Evolutionary conservation across 2,113 vertebrate genomes (phyloP).

Genomic region (Peucedramus taeniatus): DNA sequence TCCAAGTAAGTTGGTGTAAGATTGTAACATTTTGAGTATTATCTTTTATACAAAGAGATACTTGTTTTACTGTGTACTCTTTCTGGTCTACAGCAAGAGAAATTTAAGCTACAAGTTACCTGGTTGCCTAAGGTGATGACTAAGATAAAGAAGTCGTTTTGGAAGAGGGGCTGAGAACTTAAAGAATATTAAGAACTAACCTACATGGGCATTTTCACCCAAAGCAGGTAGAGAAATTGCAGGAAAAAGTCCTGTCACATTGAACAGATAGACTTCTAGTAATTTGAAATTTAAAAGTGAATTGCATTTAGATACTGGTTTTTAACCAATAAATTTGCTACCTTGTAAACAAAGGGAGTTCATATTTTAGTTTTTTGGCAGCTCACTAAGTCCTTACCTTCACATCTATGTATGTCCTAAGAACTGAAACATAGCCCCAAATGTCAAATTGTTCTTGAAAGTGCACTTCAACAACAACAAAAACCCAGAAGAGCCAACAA

Average conservation of each 20-base stretch:
- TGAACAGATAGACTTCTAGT: not conserved
- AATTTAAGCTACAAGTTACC: not conserved
- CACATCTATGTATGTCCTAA: not conserved
- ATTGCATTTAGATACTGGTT: not conserved
- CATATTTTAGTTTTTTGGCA: not conserved
- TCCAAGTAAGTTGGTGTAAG: not conserved
- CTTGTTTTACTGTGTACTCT: not conserved
- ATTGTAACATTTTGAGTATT: not conserved
- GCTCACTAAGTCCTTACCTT: not conserved
- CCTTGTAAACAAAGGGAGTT: not conserved
- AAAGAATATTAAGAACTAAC: not conserved
- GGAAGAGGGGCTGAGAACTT: not conserved
- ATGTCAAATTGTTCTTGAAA: not conserved
- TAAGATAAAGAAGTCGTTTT: not conserved
- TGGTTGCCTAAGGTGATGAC: not conserved
- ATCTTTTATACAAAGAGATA: not conserved
- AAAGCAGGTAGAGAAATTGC: not conserved
- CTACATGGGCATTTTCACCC: not conserved
- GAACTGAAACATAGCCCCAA: not conserved
- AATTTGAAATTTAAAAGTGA: not conserved
- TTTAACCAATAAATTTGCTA: not conserved
- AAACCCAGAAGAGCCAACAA: not conserved
- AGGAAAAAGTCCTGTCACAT: not conserved
- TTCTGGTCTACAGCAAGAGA: not conserved
- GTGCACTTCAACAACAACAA: not conserved